Evolutionary conservation across 2,888 invertebrate species (phyloP), one percentile per base, ranked within the genome.

Genomic region (Stenurella melanura): DNA sequence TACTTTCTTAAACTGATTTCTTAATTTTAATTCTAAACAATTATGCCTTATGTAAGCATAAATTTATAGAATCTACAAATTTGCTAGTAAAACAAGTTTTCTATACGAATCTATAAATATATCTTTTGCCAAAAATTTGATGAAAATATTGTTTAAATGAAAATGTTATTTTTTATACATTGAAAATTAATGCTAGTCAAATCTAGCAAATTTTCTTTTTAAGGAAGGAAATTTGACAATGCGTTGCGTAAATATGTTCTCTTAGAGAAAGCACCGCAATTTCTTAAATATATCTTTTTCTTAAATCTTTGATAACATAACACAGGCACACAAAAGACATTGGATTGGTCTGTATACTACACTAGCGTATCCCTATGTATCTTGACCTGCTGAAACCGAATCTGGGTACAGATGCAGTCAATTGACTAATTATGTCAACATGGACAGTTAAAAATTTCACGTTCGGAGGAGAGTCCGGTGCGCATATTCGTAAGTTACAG

Each of bases 191-290:
- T 18, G 5, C 17, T 34, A 17, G 30, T 18, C 6, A 64, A 34
- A 18, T 64, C 17, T n/a, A 64, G n/a, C 26, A 30, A 26, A 10
- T 30, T 61, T 26, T 61, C 18, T 63, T 15, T 38, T 7, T 17
- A 64, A 42, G 42, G 64, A 64, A 30, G 64, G n/a, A 30, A 38
- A 38, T 64, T 64, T 63, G 11, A 63, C 9, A 26, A 17, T 18
- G 19, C 57, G 1, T 18, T 57, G 10, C 17, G 5, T 57, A 18
- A 18, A 18, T 18, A n/a, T 17, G 42, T 42, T 34, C 15, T 1
- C 9, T 63, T 21, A 10, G 10, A 42, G 42, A 50, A 15, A 15
- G 50, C n/a, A 50, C 5, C n/a, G 50, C 15, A n/a, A 50, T n/a
- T 50, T 50, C 0, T 42, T n/a, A n/a, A 50, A 50, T n/a, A 50